phyloP scores from a whole-genome alignment of 2,113 vertebrate genomes.

The Clarias magur region DNA sequence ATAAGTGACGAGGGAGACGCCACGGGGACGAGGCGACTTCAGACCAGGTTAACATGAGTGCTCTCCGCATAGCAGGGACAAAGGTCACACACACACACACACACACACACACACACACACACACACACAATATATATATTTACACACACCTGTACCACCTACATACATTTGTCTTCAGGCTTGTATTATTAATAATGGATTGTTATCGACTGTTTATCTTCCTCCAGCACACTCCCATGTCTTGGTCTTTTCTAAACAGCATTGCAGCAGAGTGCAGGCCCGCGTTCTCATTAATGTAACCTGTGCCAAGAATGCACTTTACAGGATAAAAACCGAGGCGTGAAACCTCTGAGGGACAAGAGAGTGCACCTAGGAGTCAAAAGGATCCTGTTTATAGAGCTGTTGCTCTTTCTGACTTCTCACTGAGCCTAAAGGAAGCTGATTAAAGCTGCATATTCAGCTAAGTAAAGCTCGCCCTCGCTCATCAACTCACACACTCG shows the following conservation, averaged over 20 bases:
- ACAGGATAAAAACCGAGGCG: background rate
- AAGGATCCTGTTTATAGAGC: constrained; percentile 1
- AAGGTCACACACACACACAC: background rate
- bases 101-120: background rate
- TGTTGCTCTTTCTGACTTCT: background rate
- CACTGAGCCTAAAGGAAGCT: background rate
- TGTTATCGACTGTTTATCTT: background rate
- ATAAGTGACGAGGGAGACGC: constrained; percentile 45
- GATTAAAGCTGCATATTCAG: background rate
- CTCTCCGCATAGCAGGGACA: background rate
- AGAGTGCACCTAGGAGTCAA: background rate
- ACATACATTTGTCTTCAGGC: background rate
- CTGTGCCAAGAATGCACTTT: constrained; percentile 20
- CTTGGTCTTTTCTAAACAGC: background rate
- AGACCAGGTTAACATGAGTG: constrained; percentile 37
- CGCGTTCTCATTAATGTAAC: background rate
- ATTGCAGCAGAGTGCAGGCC: background rate
- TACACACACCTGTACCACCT: background rate
- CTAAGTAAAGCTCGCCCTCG: background rate
- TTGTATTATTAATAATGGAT: background rate
- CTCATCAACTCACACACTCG: background rate
- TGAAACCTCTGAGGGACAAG: background rate
- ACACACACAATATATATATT: too few species aligned
- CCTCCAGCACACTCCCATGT: background rate
- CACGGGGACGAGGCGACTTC: constrained; percentile 13